These are phyloP conservation scores for Polyploca ridens DNA, from an alignment of 2,888 invertebrate genomes.

Conservation along the genomic window DNA sequence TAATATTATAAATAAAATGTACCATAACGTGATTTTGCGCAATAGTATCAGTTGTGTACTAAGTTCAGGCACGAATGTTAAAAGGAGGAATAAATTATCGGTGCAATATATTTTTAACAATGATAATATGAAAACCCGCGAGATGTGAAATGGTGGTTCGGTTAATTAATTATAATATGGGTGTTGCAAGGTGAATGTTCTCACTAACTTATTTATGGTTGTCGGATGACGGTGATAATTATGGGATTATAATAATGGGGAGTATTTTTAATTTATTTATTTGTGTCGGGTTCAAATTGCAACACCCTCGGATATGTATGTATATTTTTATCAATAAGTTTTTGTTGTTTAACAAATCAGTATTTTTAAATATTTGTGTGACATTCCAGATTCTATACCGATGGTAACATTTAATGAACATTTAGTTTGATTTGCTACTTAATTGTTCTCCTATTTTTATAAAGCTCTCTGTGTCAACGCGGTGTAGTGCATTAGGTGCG, in stretches of 20 bases:
- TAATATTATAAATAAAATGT: constrained; percentile 54
- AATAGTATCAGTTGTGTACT: constrained; percentile 48
- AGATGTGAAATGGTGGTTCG: constrained; percentile 48
- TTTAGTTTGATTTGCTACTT: constrained; percentile 58
- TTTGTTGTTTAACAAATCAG: constrained; percentile 80
- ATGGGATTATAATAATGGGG: constrained; percentile 43
- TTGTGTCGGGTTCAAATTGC: constrained; percentile 60
- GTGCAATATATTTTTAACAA: constrained; percentile 72
- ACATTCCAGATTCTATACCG: constrained; percentile 79
- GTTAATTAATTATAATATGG: constrained; percentile 41
- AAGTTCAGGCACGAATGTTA: constrained; percentile 59
- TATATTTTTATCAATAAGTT: constrained; percentile 71
- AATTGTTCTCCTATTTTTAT: constrained; percentile 38
- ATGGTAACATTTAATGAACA: constrained; percentile 41
- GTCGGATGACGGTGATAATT: constrained; percentile 41
- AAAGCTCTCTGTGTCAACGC: constrained; percentile 60
- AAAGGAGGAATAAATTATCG: constrained; percentile 51
- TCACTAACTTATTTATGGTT: constrained; percentile 46
- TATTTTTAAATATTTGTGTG: constrained; percentile 82
- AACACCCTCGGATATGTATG: constrained; percentile 64
- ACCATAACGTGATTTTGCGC: constrained; percentile 53
- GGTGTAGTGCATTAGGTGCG: constrained; percentile 28
- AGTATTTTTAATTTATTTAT: constrained; percentile 52
- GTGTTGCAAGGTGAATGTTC: constrained; percentile 73
- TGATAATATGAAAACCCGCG: constrained; percentile 61